Evolutionary conservation across 2,113 vertebrate genomes (phyloP), one percentile per base, ranked within the genome.

Genomic region (Eublepharis macularius): DNA sequence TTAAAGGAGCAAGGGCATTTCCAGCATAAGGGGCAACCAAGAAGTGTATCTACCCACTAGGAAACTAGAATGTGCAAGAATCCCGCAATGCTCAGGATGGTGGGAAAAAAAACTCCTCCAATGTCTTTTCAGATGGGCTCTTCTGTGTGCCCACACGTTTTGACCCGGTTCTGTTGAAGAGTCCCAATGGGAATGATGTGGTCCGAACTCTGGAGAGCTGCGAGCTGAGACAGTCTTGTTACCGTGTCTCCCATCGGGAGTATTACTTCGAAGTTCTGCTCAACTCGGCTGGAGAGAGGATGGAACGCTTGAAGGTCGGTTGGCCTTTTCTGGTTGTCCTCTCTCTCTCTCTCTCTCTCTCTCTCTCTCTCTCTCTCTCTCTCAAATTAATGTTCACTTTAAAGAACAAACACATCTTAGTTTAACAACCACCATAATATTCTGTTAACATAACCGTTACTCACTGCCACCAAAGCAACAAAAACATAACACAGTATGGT

Each of bases 91-190:
- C 49, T 68, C 51, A 11, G 41, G 41, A 74, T 74, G 72, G 41
- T 32, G 73, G 43, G 2, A 26, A 75, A 7, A 13, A 16, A 34
- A 2, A 80, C 78, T 24, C 3, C 47, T 47, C 13, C 75, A 11
- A 0, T 69, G 60, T 57, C 81, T 74, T 89, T 81, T 45, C 84
- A 91, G 88, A 24, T 2, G 96, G 96, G 73, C 94, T 97, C 86
- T 95, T 91, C 78, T 97, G 96, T 2, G 17, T 95, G 17, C 96
- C 97, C 80, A 97, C 92, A 6, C 96, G 94, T 90, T 97, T 98
- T 79, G 95, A 91, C 84, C 91, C 95, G 1, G 94, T 92, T 13
- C 84, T 96, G 54, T 85, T 97, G 87, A 95, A 96, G 88, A 97
- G 65, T 3, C 95, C 95, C 0, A 95, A 91, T 10, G 95, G 94